Evolutionary conservation across 2,797 vertebrate species (phyloP), one percentile per base, ranked within the genome.

Genomic region (Fistularia commersonii): DNA sequence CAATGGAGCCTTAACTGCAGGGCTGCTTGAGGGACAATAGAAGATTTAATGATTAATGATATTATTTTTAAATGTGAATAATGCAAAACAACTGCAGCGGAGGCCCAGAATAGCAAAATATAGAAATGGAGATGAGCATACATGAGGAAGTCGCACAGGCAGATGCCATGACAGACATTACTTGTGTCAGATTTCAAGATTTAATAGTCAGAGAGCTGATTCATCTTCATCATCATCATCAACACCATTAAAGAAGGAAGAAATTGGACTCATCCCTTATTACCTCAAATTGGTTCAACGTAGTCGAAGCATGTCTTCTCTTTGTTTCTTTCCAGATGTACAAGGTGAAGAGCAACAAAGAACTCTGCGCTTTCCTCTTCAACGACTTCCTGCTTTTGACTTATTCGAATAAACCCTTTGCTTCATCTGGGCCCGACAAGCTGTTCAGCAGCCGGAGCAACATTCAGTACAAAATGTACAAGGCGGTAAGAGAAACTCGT

Each of bases 351-450:
- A 97, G 97, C 89, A 96, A 81, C 62, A 98, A 97, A 84, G 97
- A 99, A 53, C 90, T 99, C 6, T 94, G 92, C 0, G 92, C 90
- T 13, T 97, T 99, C 72, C 94, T 99, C 57, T 99, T 98, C 79
- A 99, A 90, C 0, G 97, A 99, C 90, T 98, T 99, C 80, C 91
- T 99, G 61, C 93, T 99, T 12, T 90, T 99, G 61, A 99, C 97
- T 45, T 89, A 93, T 72, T 82, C 93, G 42, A 83, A 90, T 8
- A 97, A 94, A 65, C 95, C 95, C 80, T 97, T 99, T 46, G 89
- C 89, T 3, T 92, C 93, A n/a, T 93, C 93, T 0, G 89, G 88
- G 32, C 84, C 88, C 0, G 97, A 99, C 60, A 96, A 93, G 57
- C 91, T 95, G 11, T 99, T 99, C 88, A 96, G 91, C 81, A 84